Percentiles rank a stretch among this genome's conserved stretches.
These are phyloP conservation scores for Canis aureus DNA, from an alignment of 2,113 vertebrate genomes.

Conservation along the genomic window DNA sequence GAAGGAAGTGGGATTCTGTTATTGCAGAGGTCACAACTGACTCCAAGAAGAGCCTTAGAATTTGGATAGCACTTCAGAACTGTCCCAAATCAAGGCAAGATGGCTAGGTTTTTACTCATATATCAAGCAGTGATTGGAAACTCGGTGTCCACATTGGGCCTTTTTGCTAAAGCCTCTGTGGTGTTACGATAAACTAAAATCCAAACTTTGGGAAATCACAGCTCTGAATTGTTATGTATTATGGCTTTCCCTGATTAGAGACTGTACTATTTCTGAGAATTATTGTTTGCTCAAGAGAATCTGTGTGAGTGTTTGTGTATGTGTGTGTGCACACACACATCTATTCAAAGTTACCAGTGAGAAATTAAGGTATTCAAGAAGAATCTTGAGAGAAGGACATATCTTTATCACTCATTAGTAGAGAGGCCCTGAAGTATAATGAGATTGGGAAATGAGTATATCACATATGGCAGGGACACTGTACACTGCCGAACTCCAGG, in stretches of 20 bases:
- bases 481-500: neutral
- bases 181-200: neutral
- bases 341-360: neutral
- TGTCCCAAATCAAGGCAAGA: neutral
- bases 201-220: neutral
- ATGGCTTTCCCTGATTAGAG: neutral
- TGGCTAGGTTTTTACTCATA: neutral
- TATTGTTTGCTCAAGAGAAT: neutral
- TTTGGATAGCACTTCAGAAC: neutral
- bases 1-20: neutral
- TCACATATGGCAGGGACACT: neutral
- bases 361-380: neutral
- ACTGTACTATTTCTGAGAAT: neutral
- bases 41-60: neutral
- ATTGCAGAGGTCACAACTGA: neutral
- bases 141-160: neutral
- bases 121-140: neutral
- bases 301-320: neutral
- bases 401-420: neutral
- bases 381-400: neutral
- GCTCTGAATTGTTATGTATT: neutral
- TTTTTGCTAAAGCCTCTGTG: neutral
- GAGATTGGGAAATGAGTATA: neutral
- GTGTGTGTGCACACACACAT: neutral
- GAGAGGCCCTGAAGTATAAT: too few relatives aligned